Evolutionary conservation across 2,113 vertebrate species (phyloP), one percentile per base, ranked within the genome.

Genomic region (Tenrec ecaudatus): DNA sequence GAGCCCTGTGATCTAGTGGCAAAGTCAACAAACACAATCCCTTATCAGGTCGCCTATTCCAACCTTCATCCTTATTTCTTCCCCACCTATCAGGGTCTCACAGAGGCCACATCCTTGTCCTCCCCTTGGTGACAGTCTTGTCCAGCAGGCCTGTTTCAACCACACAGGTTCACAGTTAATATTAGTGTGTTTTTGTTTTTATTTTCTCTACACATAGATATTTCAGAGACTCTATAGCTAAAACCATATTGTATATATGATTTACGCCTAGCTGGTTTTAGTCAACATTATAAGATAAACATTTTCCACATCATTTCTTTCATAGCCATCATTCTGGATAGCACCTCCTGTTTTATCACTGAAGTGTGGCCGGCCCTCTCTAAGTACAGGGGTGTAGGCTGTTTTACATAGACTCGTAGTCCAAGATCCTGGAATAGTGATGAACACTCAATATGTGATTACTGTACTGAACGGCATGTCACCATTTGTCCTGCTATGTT

Each of bases 261-360:
- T 80, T 92, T 92, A 53, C 47, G 11, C 47, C 47, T 53, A 10
- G 47, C 47, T 79, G 12, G 80, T 76, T 78, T 22, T 64, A 82
- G 53, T 77, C 71, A 75, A 73, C 31, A 77, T 86, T 36, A 47
- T 78, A 40, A 38, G 14, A 68, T 71, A 85, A 82, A 58, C 27
- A 6, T 86, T 92, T 85, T 85, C 82, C 58, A 82, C 8, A 31
- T 62, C 64, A 76, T 69, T 80, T 88, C 64, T 73, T 91, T 80
- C 88, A 31, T 82, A 88, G 80, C 15, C 31, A 80, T 88, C 36
- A 88, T 93, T 89, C 40, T 83, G 43, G 53, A 91, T 57, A 2
- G 19, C 40, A 80, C 69, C 29, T 64, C 47, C 58, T 25, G n/a
- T 81, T 53, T 85, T 84, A 91, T 85, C 60, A 75, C 58, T 87